Percentiles rank a stretch among this genome's conserved stretches.
Evolutionary conservation across 1,140 invertebrate genomes (phyloP).

Genomic region (Drosophila saltans): DNA sequence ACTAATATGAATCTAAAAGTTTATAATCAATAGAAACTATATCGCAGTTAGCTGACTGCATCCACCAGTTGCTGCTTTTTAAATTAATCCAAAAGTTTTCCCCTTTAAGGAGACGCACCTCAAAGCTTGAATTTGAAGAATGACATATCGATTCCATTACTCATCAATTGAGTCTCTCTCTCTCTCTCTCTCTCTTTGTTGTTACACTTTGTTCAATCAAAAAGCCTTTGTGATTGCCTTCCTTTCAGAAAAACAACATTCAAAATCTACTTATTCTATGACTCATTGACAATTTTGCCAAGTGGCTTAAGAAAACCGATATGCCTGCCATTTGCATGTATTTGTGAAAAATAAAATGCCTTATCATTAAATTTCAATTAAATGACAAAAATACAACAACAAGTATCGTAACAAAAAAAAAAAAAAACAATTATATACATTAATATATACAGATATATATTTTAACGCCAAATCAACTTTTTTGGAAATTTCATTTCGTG

Average conservation of each 20-base stretch:
- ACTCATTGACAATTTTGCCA: slow-evolving; percentile 36
- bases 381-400: slow-evolving; percentile 56
- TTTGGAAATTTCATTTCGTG: slow-evolving; percentile 69
- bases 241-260: slow-evolving; percentile 5
- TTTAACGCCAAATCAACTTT: slow-evolving; percentile 76
- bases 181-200: not conserved
- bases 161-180: slow-evolving; percentile 20
- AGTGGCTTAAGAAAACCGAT: slow-evolving; percentile 37
- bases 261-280: slow-evolving; percentile 26
- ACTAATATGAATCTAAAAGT: too few species aligned
- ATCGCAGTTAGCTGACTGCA: too few species aligned
- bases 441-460: slow-evolving; percentile 21
- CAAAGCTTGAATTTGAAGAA: slow-evolving; percentile 34
- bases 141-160: slow-evolving; percentile 35
- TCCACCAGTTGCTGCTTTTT: too few species aligned
- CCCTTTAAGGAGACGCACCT: slow-evolving; percentile 4
- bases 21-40: too few species aligned
- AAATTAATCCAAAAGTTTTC: not conserved
- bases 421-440: slow-evolving; percentile 37
- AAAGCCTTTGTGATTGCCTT: slow-evolving; percentile 12
- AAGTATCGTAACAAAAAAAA: not conserved
- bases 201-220: slow-evolving; percentile 11
- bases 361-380: slow-evolving; percentile 82
- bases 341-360: slow-evolving; percentile 48
- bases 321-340: slow-evolving; percentile 48